Percentiles rank a stretch among this genome's conserved stretches.
phyloP scores from a whole-genome alignment of 2,113 vertebrate genomes.

The Osmerus mordax region DNA sequence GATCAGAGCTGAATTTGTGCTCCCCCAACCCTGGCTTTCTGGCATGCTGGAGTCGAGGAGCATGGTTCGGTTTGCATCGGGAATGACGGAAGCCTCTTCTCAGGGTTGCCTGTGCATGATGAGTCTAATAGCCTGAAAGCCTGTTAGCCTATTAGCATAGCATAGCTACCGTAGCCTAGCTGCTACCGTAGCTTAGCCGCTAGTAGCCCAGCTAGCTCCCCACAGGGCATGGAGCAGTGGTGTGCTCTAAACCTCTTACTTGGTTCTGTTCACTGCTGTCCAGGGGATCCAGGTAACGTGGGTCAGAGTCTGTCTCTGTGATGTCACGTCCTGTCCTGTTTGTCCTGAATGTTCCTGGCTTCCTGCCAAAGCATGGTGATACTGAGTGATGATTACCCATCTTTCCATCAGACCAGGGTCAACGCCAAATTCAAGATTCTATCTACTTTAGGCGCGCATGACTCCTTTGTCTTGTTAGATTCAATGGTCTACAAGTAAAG shows the following conservation, averaged over 20 bases:
- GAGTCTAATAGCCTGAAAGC: neutral
- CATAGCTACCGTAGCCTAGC: too few relatives aligned
- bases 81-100: constrained; percentile 66
- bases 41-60: constrained; percentile 68
- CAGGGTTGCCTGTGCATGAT: constrained; percentile 66
- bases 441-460: too few relatives aligned
- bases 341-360: constrained; percentile 7
- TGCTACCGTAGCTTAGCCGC: neutral
- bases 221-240: constrained; percentile 69
- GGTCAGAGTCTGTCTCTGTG: constrained; percentile 46
- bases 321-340: neutral
- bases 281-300: constrained; percentile 88
- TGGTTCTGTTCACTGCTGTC: constrained; percentile 85
- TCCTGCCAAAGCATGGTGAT: too few relatives aligned
- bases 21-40: constrained; percentile 45
- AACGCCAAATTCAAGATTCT: too few relatives aligned
- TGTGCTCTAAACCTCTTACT: constrained; percentile 80
- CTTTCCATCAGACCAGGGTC: neutral
- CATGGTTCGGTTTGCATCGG: constrained; percentile 29
- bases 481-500: too few relatives aligned
- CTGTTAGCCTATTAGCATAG: too few relatives aligned
- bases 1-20: too few relatives aligned
- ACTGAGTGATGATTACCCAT: neutral
- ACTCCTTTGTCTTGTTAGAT: too few relatives aligned
- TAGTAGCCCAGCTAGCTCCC: neutral